Conservation (phyloP, 2,113 vertebrate genomes). For the Elachura formosa region DNA sequence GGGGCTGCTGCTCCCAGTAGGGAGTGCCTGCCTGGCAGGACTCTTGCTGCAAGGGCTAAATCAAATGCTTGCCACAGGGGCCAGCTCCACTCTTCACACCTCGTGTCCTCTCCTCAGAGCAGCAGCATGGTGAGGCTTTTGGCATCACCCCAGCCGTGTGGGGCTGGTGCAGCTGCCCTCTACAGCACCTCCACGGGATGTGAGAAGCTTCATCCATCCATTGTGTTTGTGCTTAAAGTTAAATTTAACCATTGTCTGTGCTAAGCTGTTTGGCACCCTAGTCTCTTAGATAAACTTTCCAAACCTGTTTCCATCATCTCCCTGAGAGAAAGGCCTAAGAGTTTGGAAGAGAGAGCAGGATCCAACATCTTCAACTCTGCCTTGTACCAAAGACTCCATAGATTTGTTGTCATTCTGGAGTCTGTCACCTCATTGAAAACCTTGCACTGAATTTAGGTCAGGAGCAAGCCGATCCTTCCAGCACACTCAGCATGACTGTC, state of each 20-base stretch:
- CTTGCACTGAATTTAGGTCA: neutral
- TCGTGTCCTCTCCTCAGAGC: neutral
- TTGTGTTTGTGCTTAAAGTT: neutral
- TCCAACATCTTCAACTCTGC: rapidly evolving
- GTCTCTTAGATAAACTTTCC: neutral
- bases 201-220: neutral
- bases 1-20: neutral
- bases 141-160: rapidly evolving
- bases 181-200: neutral
- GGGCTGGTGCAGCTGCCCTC: neutral
- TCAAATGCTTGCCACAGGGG: neutral
- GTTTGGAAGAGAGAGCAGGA: neutral
- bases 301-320: neutral
- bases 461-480: neutral
- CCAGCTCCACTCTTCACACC: neutral
- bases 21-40: neutral
- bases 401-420: neutral
- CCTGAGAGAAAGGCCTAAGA: neutral
- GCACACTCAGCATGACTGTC: rapidly evolving
- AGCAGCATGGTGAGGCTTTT: rapidly evolving
- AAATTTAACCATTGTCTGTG: neutral
- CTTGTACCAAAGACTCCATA: neutral
- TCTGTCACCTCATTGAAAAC: neutral
- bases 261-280: neutral
- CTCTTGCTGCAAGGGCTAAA: neutral